Percentiles rank a stretch among this genome's conserved stretches.
phyloP scores from a whole-genome alignment of 2,888 invertebrate genomes.

The Hydraecia micacea region DNA sequence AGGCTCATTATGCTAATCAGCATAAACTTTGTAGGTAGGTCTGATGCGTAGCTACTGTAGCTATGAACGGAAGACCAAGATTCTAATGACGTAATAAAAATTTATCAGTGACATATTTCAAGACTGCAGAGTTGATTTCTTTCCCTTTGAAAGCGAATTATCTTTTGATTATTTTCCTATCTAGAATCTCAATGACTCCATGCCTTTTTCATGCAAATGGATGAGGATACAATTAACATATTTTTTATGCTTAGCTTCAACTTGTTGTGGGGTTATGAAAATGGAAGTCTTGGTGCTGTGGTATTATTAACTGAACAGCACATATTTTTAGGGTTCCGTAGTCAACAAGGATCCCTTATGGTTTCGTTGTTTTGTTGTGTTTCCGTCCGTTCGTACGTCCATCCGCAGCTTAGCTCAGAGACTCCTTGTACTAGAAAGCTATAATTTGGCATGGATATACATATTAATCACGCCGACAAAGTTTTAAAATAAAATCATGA shows the following conservation, averaged over 20 bases:
- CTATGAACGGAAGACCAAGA: not conserved
- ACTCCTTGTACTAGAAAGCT: too few relatives aligned
- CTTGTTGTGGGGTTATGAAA: constrained; percentile 32
- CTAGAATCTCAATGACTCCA: constrained; percentile 39
- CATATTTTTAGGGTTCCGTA: too few relatives aligned
- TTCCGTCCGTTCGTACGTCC: too few relatives aligned
- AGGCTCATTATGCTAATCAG: not conserved
- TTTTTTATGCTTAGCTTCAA: constrained; percentile 41
- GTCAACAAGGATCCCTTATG: too few relatives aligned
- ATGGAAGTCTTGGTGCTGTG: not conserved
- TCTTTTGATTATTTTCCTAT: constrained; percentile 58
- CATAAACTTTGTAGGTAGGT: not conserved
- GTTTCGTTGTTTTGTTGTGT: too few relatives aligned
- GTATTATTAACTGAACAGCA: not conserved
- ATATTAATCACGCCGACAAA: too few relatives aligned
- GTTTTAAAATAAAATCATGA: too few relatives aligned
- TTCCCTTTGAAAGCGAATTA: constrained; percentile 37
- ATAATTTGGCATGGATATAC: too few relatives aligned
- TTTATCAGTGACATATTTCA: constrained; percentile 21
- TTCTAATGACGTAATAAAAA: not conserved
- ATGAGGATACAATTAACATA: constrained; percentile 41
- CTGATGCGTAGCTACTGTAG: too few relatives aligned
- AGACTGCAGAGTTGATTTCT: constrained; percentile 13
- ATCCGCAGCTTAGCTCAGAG: too few relatives aligned
- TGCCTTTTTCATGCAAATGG: constrained; percentile 54